Conservation (phyloP, 2,888 invertebrate genomes). For the Teleogryllus oceanicus region DNA sequence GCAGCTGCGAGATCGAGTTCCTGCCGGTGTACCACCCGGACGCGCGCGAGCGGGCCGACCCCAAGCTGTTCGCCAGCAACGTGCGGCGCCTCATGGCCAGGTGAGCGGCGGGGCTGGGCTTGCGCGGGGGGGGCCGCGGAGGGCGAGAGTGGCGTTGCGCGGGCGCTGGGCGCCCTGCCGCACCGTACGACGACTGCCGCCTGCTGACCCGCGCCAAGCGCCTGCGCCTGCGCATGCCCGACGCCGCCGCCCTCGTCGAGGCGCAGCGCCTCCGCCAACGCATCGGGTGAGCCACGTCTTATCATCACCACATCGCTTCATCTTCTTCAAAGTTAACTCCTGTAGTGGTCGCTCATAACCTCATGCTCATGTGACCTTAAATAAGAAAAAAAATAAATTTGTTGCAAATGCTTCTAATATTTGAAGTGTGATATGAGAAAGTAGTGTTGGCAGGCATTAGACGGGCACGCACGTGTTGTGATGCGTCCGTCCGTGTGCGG, state of each 20-base stretch:
- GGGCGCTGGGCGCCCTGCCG: slow-evolving; percentile 75
- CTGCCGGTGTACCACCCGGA: slow-evolving; percentile 86
- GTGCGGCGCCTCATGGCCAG: slow-evolving; percentile 88
- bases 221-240: slow-evolving; percentile 74
- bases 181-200: slow-evolving; percentile 87
- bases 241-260: slow-evolving; percentile 70
- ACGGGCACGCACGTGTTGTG: too few species aligned
- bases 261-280: slow-evolving; percentile 71
- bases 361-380: too few species aligned
- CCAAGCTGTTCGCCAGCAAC: slow-evolving; percentile 84
- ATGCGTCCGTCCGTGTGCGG: too few species aligned
- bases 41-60: slow-evolving; percentile 79
- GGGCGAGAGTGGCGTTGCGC: slow-evolving; percentile 40
- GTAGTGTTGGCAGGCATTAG: too few species aligned
- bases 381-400: too few species aligned
- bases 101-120: slow-evolving; percentile 53
- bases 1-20: slow-evolving; percentile 85
- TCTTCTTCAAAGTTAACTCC: too few species aligned
- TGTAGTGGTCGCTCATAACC: too few species aligned
- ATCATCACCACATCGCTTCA: too few species aligned
- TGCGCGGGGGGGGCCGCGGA: too few species aligned
- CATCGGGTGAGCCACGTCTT: slow-evolving; percentile 60
- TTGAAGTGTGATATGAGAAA: too few species aligned
- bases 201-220: slow-evolving; percentile 80
- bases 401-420: too few species aligned